Percentiles rank a stretch among this genome's conserved stretches.
Conservation (phyloP, 2,888 invertebrate species). For the Tholera decimalis region DNA sequence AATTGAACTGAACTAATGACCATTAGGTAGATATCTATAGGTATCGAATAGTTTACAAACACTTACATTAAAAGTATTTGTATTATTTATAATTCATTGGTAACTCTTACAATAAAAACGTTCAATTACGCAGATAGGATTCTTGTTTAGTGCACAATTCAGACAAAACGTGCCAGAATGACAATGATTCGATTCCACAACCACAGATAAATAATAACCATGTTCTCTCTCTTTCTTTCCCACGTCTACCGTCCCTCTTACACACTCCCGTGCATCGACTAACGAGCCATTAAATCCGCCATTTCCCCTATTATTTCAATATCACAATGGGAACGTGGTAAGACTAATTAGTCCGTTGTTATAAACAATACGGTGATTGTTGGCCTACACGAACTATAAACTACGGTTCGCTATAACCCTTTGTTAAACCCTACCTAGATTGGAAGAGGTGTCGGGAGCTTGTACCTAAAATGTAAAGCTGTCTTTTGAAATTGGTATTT, state of each 20-base stretch:
- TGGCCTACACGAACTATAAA: conserved; percentile 54
- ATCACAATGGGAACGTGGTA: conserved; percentile 54
- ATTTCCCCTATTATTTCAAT: conserved; percentile 63
- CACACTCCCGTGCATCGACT: conserved; percentile 52
- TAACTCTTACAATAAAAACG: neutral
- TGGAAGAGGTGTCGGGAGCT: conserved; percentile 40
- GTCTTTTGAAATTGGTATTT: conserved; percentile 27
- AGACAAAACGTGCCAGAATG: conserved; percentile 27
- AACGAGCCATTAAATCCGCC: conserved; percentile 66
- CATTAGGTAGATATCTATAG: too few relatives aligned
- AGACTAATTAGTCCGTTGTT: conserved; percentile 62
- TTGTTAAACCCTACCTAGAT: conserved; percentile 45
- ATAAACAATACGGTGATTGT: conserved; percentile 62
- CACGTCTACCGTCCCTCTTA: conserved; percentile 15
- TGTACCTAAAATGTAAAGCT: conserved; percentile 41
- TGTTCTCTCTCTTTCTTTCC: conserved; percentile 14
- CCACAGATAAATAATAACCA: conserved; percentile 37
- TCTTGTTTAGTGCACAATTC: neutral
- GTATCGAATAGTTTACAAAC: too few relatives aligned
- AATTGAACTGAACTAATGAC: too few relatives aligned
- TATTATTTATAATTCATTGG: too few relatives aligned
- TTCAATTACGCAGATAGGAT: neutral
- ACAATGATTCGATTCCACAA: conserved; percentile 29
- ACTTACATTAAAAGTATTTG: too few relatives aligned
- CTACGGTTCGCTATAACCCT: conserved; percentile 45